Evolutionary conservation across 2,113 vertebrate genomes (phyloP).

Genomic region (Periophthalmodon schlosseri): DNA sequence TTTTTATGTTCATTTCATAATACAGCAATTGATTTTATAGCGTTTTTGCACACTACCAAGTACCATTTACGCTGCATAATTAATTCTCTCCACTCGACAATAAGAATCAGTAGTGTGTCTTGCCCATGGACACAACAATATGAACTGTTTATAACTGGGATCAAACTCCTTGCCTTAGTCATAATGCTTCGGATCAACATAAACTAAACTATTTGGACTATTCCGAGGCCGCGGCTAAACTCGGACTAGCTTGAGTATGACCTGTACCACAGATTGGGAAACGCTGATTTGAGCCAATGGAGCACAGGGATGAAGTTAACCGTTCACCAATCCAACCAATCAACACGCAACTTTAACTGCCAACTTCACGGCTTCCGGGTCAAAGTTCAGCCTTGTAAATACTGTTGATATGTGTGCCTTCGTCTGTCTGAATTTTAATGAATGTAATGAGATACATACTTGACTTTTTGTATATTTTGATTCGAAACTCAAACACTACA

Average conservation of each 20-base stretch:
- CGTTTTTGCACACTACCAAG: too few relatives aligned
- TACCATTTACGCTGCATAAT: too few relatives aligned
- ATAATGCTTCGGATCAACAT: too few relatives aligned
- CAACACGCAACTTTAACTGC: not conserved
- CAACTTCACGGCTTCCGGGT: not conserved
- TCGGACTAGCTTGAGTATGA: not conserved
- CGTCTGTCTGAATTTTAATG: constrained; percentile 19
- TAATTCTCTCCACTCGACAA: too few relatives aligned
- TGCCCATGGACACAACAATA: too few relatives aligned
- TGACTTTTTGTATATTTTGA: constrained; percentile 44
- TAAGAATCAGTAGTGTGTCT: too few relatives aligned
- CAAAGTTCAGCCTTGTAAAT: constrained; percentile 47
- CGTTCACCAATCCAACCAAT: too few relatives aligned
- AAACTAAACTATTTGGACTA: not conserved
- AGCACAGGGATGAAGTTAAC: not conserved
- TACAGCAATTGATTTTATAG: too few relatives aligned
- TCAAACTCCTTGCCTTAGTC: too few relatives aligned
- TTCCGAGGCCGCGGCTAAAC: not conserved
- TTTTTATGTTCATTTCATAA: too few relatives aligned
- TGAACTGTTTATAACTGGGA: too few relatives aligned
- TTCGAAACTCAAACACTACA: constrained; percentile 25
- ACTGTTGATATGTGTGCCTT: constrained; percentile 45
- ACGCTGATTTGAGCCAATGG: too few relatives aligned
- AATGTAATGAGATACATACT: constrained; percentile 74
- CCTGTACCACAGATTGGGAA: not conserved